These are phyloP conservation scores for Diglossa brunneiventris DNA, from an alignment of 2,113 vertebrate species.

Conservation along the genomic window DNA sequence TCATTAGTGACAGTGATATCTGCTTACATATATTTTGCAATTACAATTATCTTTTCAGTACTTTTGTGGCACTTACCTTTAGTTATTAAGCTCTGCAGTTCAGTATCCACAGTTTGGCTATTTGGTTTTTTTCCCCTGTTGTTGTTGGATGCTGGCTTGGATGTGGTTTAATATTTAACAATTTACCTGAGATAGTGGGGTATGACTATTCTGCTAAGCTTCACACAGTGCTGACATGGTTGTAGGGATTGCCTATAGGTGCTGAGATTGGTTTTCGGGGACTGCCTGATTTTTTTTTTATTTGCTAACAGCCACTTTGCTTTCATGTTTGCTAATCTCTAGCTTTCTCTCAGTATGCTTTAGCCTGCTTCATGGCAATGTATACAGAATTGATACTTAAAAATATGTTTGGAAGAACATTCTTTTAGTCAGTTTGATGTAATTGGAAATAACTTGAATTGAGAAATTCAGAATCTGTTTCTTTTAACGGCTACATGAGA, in stretches of 20 bases:
- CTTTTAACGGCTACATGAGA: background rate
- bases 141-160: background rate
- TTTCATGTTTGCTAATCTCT: background rate
- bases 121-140: background rate
- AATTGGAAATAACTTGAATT: background rate
- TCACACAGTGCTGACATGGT: background rate
- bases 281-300: background rate
- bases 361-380: background rate
- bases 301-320: background rate
- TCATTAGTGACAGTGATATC: background rate
- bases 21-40: background rate
- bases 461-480: background rate
- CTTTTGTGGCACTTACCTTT: background rate
- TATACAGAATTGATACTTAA: background rate
- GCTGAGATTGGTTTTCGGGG: background rate
- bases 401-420: background rate
- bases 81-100: background rate
- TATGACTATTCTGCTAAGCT: background rate
- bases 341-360: background rate
- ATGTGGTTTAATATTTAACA: conserved; percentile 49
- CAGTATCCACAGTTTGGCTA: background rate
- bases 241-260: background rate
- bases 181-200: background rate
- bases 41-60: background rate
- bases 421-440: background rate